These are phyloP conservation scores for Ophion costatus DNA, from an alignment of 2,888 invertebrate species.

Conservation along the genomic window DNA sequence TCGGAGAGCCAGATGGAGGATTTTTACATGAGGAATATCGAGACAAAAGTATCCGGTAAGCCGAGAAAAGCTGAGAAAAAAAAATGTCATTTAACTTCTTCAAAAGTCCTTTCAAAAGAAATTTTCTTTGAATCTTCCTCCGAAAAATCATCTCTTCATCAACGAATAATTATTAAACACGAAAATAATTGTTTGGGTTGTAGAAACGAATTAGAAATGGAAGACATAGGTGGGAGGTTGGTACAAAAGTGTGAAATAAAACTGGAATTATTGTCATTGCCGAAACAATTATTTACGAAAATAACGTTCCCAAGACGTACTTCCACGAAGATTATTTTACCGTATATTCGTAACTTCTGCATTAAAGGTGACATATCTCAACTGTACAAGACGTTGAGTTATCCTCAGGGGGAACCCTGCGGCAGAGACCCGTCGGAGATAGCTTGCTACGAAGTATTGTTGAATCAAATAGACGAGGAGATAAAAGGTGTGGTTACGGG, in stretches of 20 bases:
- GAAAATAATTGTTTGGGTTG: neutral
- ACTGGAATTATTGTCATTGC: no score
- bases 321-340: neutral
- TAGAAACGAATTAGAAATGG: no score
- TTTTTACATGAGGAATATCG: constrained; percentile 70
- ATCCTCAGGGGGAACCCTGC: constrained; percentile 55
- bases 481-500: constrained; percentile 77
- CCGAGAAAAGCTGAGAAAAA: no score
- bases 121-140: neutral
- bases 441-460: constrained; percentile 82
- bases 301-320: neutral
- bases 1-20: constrained; percentile 70
- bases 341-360: constrained; percentile 13
- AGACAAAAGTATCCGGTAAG: constrained; percentile 68
- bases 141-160: neutral
- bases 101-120: neutral
- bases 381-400: constrained; percentile 62
- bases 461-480: constrained; percentile 83
- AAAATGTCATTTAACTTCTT: neutral
- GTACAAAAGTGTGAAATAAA: no score
- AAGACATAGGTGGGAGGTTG: no score
- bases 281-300: no score
- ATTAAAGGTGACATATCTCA: constrained; percentile 67
- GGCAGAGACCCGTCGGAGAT: constrained; percentile 76
- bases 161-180: neutral